Evolutionary conservation across 2,888 invertebrate species (phyloP).

Genomic region (Agelastica alni): DNA sequence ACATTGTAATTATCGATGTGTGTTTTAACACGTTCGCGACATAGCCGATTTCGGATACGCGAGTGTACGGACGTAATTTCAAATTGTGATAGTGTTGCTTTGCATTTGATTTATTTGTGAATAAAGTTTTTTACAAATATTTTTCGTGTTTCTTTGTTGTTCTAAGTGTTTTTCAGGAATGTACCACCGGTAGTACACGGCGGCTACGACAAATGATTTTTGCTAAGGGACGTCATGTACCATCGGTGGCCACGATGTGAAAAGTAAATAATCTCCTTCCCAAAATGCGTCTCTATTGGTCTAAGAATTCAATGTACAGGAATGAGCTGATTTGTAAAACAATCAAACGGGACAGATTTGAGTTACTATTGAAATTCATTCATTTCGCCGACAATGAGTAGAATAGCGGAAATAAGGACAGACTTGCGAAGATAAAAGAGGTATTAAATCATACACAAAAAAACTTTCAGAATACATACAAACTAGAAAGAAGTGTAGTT

Average conservation of each 20-base stretch:
- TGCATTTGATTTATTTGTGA: neutral
- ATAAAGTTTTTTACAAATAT: neutral
- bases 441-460: too few relatives aligned
- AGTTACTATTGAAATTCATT: slow-evolving; percentile 12
- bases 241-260: neutral
- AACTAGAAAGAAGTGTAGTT: neutral
- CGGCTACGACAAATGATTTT: too few relatives aligned
- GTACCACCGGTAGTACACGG: neutral
- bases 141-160: neutral
- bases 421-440: too few relatives aligned
- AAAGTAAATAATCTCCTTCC: neutral
- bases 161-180: neutral
- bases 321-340: neutral
- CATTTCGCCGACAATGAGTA: slow-evolving; percentile 8
- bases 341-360: slow-evolving; percentile 9
- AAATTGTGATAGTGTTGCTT: neutral
- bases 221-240: neutral
- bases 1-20: neutral
- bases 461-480: too few relatives aligned
- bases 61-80: neutral
- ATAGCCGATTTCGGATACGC: neutral
- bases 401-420: too few relatives aligned
- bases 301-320: neutral
- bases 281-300: neutral
- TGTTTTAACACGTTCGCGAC: neutral